Evolutionary conservation across 1,140 invertebrate species (phyloP).

Genomic region (Aphidius ervi): DNA sequence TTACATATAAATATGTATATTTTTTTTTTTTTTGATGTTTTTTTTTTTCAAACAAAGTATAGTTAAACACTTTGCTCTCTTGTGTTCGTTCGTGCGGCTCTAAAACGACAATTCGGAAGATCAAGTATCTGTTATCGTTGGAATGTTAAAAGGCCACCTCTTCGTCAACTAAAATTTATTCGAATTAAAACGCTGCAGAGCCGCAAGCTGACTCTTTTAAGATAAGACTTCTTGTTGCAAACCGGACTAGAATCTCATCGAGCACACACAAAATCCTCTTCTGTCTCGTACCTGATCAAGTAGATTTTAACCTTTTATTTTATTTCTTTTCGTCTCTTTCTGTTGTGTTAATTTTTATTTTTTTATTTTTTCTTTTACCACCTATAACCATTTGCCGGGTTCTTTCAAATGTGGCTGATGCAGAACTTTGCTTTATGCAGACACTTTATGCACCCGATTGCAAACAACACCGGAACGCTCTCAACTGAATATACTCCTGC

Average conservation of each 20-base stretch:
- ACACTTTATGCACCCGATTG: conserved; percentile 54
- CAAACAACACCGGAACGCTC: conserved; percentile 53
- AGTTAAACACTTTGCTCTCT: no score
- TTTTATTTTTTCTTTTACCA: conserved; percentile 21
- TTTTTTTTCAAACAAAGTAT: not conserved
- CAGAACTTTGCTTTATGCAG: conserved; percentile 43
- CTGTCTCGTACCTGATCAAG: not conserved
- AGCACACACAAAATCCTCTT: conserved; percentile 14
- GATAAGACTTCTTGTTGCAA: conserved; percentile 35
- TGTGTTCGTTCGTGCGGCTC: no score
- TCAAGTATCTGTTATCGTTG: conserved; percentile 40
- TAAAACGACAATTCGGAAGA: not conserved
- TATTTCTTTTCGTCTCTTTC: conserved; percentile 5
- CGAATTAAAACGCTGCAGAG: conserved; percentile 48
- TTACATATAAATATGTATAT: not conserved
- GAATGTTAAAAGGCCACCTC: conserved; percentile 53
- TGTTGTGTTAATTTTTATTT: not conserved
- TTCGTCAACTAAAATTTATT: conserved; percentile 52
- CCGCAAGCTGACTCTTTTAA: conserved; percentile 38
- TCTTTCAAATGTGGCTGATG: no score
- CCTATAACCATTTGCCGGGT: conserved; percentile 13
- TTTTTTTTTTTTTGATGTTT: no score
- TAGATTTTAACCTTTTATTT: conserved; percentile 2
- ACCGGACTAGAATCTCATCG: conserved; percentile 22
- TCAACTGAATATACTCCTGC: conserved; percentile 40